Evolutionary conservation across 2,888 invertebrate species (phyloP), one percentile per base, ranked within the genome.

Genomic region (Escarpia spicata): DNA sequence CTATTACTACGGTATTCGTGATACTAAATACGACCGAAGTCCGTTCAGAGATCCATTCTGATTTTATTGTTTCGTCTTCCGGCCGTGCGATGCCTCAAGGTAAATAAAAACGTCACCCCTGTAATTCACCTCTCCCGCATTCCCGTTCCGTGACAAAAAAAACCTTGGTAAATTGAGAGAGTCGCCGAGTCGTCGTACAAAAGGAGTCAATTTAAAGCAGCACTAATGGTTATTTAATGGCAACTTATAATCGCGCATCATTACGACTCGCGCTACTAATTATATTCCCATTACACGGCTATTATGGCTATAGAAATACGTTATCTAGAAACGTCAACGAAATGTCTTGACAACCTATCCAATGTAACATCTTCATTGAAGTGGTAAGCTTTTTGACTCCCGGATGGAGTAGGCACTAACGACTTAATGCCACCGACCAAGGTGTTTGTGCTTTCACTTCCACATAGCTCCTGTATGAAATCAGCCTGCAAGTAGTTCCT

Each of bases 91-190:
- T 52, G 52, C 52, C 52, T 15, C 52, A 15, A 52, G 52, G 52
- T 52, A 75, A 19, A n/a, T 26, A 75, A 19, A 75, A 15, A 26
- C n/a, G 19, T 15, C 75, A 26, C 75, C 75, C 75, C 26, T 75
- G 75, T 75, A 75, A 75, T 75, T 75, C 75, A 75, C 75, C 75
- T n/a, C 26, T 19, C 75, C 75, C 75, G 75, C 75, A 75, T 75
- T 75, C 75, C 75, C 75, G 19, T 6, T 26, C 26, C 26, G 26
- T 19, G n/a, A 52, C 75, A 75, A 15, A 19, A 75, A 1, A 75
- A n/a, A n/a, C 2, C 6, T 15, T 6, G 75, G 75, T n/a, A 75
- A 19, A 75, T 26, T 19, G n/a, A 75, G 26, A 75, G 52, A 15
- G 52, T 52, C 75, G n/a, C 6, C 26, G 75, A 75, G 4, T 2